Base-by-base conservation (phyloP, 37 sponge, comb jelly and placozoan species). In the Lycopodina hypogea region DNA sequence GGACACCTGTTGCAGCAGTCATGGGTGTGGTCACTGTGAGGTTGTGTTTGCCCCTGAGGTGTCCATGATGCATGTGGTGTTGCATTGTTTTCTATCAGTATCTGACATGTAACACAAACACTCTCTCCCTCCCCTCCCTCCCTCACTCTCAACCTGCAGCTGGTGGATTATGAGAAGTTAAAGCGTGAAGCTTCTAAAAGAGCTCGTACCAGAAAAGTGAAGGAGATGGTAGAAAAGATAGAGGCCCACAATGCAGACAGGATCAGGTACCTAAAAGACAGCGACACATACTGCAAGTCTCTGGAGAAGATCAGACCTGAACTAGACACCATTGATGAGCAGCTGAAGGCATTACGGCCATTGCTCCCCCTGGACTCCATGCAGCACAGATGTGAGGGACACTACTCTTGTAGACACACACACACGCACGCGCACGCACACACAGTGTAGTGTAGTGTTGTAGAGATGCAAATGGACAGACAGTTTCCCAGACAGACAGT, bases 321-420 rank as follows among this genome's bases (percentile, higher is more conserved):
- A 7, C 38, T 82, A 39, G 29, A 51, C 7, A 14, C 15, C 0
- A 39, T 64, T 23, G 82, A 82, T 28, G 53, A 73, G 65, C 62
- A 33, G 53, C 3, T 82, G 23, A 61, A 30, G 24, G 14, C 1
- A 22, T 38, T 82, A 28, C 9, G 35, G 4, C 82, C 82, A 3
- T 15, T 12, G 3, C 14, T 82, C 37, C n/a, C 50, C 22, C 74
- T 72, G 56, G 74, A 73, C 67, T 22, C 55, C 17, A 38, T 82
- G 52, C 74, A 74, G 26, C 56, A 82, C 24, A 82, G 75, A 82
- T 82, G 82, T 82, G 50, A 64, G 82, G 41, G 42, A 3, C 11
- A n/a, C n/a, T n/a, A n/a, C n/a, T n/a, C n/a, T n/a, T n/a, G 18
- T 18, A 53, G 14, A 53, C 56, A 53, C 18, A 18, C 18, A 53